Conservation (phyloP, 2,113 vertebrate genomes). For the Pomatostomus ruficeps region DNA sequence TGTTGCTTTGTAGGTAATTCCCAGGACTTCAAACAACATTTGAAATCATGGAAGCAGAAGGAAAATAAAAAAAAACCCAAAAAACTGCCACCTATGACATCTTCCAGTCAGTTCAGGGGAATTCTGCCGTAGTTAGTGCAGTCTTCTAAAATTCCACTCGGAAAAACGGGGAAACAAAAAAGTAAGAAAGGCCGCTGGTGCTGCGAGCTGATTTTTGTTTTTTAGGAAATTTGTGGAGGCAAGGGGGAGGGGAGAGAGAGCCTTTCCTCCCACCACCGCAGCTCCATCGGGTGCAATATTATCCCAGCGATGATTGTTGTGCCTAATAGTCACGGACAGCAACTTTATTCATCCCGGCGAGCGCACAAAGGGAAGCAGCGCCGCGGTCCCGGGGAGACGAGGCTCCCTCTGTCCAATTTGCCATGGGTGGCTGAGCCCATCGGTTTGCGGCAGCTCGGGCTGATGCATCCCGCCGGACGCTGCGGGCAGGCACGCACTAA, state of each 20-base stretch:
- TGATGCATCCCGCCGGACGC: constrained; percentile 51
- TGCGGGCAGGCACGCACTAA: constrained; percentile 65
- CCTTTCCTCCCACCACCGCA: background rate
- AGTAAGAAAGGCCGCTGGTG: background rate
- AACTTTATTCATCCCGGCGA: background rate
- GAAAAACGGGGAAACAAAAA: background rate
- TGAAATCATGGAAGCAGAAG: background rate
- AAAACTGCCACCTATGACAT: accelerated
- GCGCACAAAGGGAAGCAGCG: background rate
- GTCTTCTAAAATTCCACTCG: background rate
- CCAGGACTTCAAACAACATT: background rate
- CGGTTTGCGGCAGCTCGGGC: constrained; percentile 51
- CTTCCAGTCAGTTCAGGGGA: background rate
- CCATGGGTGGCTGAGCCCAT: constrained; percentile 62
- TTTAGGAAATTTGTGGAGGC: background rate
- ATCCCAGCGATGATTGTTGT: background rate
- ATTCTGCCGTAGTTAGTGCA: background rate
- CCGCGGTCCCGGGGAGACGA: background rate
- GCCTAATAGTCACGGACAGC: constrained; percentile 10
- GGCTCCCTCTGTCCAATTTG: constrained; percentile 44
- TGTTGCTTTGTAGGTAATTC: background rate
- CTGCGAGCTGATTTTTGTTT: background rate
- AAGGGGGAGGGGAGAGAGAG: background rate
- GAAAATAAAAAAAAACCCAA: background rate
- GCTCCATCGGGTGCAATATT: background rate